phyloP scores from a whole-genome alignment of 2,888 invertebrate genomes.

The Cheilosia grossa region DNA sequence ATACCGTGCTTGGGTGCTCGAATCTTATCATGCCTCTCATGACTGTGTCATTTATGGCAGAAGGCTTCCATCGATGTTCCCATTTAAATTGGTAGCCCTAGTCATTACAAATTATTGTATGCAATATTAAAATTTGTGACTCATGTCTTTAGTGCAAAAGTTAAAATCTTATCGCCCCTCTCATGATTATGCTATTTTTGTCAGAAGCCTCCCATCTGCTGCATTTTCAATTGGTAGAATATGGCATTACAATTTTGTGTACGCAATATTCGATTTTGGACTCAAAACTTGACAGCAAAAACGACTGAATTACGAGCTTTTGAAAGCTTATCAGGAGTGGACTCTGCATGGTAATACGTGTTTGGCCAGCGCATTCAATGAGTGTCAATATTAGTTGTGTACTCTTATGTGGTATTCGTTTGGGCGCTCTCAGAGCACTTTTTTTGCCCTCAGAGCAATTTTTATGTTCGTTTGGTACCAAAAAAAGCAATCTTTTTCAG shows the following conservation, averaged over 20 bases:
- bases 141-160: neutral
- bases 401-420: too few species aligned
- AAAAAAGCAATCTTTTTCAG: too few species aligned
- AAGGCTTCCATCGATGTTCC: neutral
- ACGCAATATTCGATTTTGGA: constrained; percentile 12
- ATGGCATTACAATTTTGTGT: neutral
- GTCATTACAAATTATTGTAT: neutral
- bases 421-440: too few species aligned
- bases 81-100: neutral
- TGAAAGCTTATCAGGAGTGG: constrained; percentile 9
- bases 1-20: neutral
- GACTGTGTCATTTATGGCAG: neutral
- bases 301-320: neutral
- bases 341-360: neutral
- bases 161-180: constrained; percentile 10
- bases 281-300: constrained; percentile 7
- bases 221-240: neutral
- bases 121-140: constrained; percentile 24
- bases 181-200: neutral
- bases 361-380: neutral
- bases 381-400: neutral
- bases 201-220: neutral
- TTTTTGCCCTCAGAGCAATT: too few species aligned
- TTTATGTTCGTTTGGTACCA: too few species aligned
- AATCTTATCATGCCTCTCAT: constrained; percentile 13